Evolutionary conservation across 2,113 vertebrate genomes (phyloP).

Genomic region (Neoarius graeffei): DNA sequence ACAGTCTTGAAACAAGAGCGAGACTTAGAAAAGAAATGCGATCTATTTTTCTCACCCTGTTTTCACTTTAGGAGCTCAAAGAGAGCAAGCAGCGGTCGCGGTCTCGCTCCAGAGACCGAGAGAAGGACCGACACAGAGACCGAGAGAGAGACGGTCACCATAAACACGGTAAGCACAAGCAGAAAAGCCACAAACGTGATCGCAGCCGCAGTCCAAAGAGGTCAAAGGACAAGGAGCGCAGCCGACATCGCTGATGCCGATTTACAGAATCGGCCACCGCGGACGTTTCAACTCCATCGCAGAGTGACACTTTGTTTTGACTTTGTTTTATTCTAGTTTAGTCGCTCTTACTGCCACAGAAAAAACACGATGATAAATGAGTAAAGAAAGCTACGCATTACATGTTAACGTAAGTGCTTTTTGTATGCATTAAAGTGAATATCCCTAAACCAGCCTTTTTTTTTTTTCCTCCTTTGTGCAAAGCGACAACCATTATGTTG

Average conservation of each 20-base stretch:
- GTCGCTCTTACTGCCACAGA: neutral
- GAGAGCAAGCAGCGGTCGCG: constrained; percentile 67
- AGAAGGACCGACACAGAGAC: constrained; percentile 69
- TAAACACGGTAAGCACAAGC: constrained; percentile 69
- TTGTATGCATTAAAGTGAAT: too few species aligned
- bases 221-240: constrained; percentile 83
- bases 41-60: too few species aligned
- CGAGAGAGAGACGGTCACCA: constrained; percentile 67
- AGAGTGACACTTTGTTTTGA: neutral
- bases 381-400: neutral
- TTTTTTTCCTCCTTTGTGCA: too few species aligned
- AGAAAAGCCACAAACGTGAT: constrained; percentile 66
- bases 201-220: constrained; percentile 82
- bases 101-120: constrained; percentile 77
- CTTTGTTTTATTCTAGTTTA: neutral
- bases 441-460: too few species aligned
- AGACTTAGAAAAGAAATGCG: neutral
- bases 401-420: neutral
- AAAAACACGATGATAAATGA: neutral
- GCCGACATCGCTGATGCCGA: constrained; percentile 73
- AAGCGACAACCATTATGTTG: too few species aligned
- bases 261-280: neutral
- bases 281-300: neutral
- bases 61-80: constrained; percentile 68
- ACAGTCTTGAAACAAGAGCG: neutral